Evolutionary conservation across 2,113 vertebrate genomes (phyloP).

Genomic region (Ploceus nigricollis): DNA sequence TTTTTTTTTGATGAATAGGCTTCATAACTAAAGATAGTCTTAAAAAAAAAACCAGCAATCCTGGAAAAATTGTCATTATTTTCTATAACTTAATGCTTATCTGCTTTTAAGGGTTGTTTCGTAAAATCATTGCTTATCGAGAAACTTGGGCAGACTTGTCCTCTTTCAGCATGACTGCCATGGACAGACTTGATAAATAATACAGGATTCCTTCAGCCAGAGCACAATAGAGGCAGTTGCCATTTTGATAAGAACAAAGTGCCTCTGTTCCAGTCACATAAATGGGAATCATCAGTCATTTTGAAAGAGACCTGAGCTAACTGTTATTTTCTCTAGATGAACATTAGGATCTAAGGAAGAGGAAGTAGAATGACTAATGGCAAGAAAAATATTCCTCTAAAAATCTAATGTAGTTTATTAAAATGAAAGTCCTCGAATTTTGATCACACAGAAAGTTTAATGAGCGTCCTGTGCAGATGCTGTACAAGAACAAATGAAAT

Average conservation of each 20-base stretch:
- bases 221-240: not conserved
- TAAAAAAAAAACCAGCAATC: not conserved
- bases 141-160: not conserved
- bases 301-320: slow-evolving; percentile 22
- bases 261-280: slow-evolving; percentile 1
- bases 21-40: not conserved
- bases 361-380: slow-evolving; percentile 10
- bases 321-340: slow-evolving; percentile 28
- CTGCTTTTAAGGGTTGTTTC: not conserved
- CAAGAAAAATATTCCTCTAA: not conserved
- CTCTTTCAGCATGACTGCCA: not conserved
- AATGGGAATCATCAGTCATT: slow-evolving; percentile 29
- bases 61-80: not conserved
- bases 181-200: not conserved
- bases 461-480: not conserved
- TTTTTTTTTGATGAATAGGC: not conserved
- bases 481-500: not conserved
- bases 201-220: not conserved
- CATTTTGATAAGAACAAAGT: slow-evolving; percentile 40
- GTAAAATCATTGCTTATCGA: not conserved
- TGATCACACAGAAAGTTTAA: not conserved
- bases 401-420: not conserved
- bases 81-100: not conserved
- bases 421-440: not conserved
- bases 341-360: not conserved